These are phyloP conservation scores for Macropus fuliginosus DNA, from an alignment of 2,797 vertebrate genomes.

Conservation along the genomic window DNA sequence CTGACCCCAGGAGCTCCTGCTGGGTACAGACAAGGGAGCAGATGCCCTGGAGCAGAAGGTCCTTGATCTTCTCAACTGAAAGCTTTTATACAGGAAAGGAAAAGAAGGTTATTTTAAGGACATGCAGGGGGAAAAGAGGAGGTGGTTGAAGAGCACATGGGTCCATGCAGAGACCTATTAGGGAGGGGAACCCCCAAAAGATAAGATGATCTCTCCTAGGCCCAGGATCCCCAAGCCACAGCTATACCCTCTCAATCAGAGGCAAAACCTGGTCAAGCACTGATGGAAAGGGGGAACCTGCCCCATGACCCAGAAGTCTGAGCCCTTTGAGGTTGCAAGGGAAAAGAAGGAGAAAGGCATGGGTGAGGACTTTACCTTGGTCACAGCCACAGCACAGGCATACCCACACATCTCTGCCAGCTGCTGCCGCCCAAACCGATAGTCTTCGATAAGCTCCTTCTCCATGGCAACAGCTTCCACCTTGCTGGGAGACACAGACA, in stretches of 20 bases:
- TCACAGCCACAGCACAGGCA: conserved; percentile 92
- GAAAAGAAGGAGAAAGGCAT: not conserved
- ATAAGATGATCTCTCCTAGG: not conserved
- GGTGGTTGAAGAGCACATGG: not conserved
- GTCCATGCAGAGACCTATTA: not conserved
- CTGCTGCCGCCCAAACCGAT: conserved; percentile 94
- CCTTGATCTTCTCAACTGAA: not conserved
- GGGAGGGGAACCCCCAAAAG: not conserved
- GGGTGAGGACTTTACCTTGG: conserved; percentile 88
- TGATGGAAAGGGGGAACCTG: not conserved
- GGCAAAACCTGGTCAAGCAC: not conserved
- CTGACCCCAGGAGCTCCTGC: not conserved
- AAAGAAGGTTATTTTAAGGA: not conserved
- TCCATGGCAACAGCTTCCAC: conserved; percentile 91
- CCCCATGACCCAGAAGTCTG: no score
- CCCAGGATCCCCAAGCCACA: not conserved
- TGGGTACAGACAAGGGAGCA: not conserved
- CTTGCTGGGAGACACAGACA: conserved; percentile 84
- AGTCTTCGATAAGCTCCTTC: conserved; percentile 93
- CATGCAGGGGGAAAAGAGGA: not conserved
- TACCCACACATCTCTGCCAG: conserved; percentile 96
- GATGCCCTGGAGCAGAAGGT: not conserved
- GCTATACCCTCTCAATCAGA: not conserved
- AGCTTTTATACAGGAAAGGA: not conserved
- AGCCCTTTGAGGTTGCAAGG: not conserved